A percentile compares a stretch with the other conserved stretches of the same genome.
phyloP scores from a whole-genome alignment of 2,888 invertebrate species.

The Eristalinus sepulchralis region DNA sequence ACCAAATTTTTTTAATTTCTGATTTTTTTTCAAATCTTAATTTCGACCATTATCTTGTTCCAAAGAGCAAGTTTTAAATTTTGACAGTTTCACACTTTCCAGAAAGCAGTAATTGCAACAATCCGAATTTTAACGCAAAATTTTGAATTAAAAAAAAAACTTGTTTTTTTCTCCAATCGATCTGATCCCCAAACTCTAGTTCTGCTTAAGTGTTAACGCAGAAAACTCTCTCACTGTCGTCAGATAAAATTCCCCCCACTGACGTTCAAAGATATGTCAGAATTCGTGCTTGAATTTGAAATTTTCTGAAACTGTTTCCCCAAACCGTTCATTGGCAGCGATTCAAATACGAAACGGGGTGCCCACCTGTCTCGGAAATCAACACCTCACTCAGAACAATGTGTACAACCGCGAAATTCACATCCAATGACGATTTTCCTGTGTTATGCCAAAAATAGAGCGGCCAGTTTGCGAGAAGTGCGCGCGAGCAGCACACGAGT shows the following conservation, averaged over 20 bases:
- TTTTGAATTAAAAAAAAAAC: too few relatives aligned
- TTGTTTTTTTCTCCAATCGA: too few relatives aligned
- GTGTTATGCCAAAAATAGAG: constrained; percentile 45
- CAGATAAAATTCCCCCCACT: background rate
- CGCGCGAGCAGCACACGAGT: background rate
- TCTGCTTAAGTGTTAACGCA: too few relatives aligned
- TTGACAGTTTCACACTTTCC: too few relatives aligned
- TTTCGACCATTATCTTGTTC: too few relatives aligned
- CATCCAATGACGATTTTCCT: constrained; percentile 20
- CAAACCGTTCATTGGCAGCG: constrained; percentile 18
- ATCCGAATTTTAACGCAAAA: too few relatives aligned
- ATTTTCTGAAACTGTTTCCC: constrained; percentile 22
- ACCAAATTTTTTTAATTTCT: too few relatives aligned
- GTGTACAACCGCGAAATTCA: background rate
- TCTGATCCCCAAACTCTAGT: too few relatives aligned
- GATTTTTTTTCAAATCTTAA: too few relatives aligned
- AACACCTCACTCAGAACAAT: constrained; percentile 40
- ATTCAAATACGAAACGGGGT: constrained; percentile 34
- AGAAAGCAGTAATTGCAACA: too few relatives aligned
- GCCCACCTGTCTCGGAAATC: constrained; percentile 55
- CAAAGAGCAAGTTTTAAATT: too few relatives aligned
- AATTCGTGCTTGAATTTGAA: background rate
- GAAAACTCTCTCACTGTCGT: background rate
- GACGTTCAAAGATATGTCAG: background rate
- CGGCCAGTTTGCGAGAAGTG: background rate